Evolutionary conservation across 1,140 invertebrate genomes (phyloP), one percentile per base, ranked within the genome.

Genomic region (Drosophila auraria): DNA sequence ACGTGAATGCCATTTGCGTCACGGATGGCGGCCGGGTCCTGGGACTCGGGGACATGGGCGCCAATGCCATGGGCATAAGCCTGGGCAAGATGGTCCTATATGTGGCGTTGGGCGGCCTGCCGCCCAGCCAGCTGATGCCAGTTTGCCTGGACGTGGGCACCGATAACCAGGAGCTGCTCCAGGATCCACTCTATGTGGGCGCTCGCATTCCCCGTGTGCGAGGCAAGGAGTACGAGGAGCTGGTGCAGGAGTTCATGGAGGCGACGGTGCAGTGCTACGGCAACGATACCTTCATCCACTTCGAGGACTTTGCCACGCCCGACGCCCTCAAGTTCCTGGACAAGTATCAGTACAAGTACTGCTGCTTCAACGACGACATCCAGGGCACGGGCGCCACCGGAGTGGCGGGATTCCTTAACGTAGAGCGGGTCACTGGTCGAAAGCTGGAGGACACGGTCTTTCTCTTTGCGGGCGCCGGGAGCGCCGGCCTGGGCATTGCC

Each of bases 301-400:
- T 99, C 93, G 98, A 99, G 94, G 98, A 99, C 94, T 99, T 99
- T 93, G 98, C 96, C 17, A 99, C 99, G 80, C 94, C 96, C 0
- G 99, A 99, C 94, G 98, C 98, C 2, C 98, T 99, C 93, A 94
- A 96, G 33, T 94, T 99, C 38, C 94, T 99, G 57, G 95, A 95
- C 59, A 98, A 97, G 92, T 99, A 99, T 93, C 95, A 97, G 38
- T 93, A 97, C 58, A 84, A 93, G 14, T 99, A 98, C 90, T 98
- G 97, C 89, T 98, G 97, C 11, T 99, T 99, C 93, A 99, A 99
- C 93, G 98, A 99, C 91, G 98, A 99, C 91, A 99, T 99, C 89
- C 98, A 99, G 93, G 98, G 98, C 15, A 99, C 98, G 2, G 96
- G 96, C 2, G 94, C 97, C 14, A 98, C 99, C 8, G 98, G 97